phyloP scores from a whole-genome alignment of 2,797 vertebrate genomes.

The Okamejei kenojei region DNA sequence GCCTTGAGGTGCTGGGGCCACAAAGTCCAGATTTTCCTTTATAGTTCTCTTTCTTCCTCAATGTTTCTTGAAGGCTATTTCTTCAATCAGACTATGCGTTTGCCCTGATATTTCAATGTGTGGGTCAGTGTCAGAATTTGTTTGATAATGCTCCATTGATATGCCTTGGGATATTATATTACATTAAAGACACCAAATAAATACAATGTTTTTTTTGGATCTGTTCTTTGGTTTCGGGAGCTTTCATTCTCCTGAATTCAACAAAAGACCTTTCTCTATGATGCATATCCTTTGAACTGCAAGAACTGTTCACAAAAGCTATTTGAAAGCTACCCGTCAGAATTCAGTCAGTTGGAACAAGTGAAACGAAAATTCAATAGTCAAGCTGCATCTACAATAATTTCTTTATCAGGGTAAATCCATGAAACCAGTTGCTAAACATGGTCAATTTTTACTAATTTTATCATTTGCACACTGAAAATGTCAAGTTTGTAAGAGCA shows the following conservation, averaged over 20 bases:
- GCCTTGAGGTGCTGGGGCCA: too few relatives aligned
- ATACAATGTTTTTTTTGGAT: not conserved
- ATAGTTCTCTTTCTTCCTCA: too few relatives aligned
- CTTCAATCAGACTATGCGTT: too few relatives aligned
- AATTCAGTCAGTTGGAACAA: not conserved
- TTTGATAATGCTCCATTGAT: too few relatives aligned
- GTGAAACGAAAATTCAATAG: not conserved
- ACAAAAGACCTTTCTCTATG: not conserved
- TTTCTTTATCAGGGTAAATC: too few relatives aligned
- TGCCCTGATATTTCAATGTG: too few relatives aligned
- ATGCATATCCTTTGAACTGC: not conserved
- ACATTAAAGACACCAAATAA: too few relatives aligned
- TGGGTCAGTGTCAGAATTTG: too few relatives aligned
- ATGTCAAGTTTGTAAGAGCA: too few relatives aligned
- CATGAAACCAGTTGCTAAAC: not conserved
- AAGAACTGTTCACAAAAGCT: conserved; percentile 1
- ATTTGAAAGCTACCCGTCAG: not conserved
- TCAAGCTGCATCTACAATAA: not conserved
- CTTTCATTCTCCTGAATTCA: not conserved
- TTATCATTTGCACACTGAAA: not conserved
- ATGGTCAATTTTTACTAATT: not conserved
- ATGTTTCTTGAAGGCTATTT: too few relatives aligned
- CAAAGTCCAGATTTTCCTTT: too few relatives aligned
- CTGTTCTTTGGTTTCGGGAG: not conserved
- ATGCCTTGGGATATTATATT: too few relatives aligned